Conservation (phyloP, 2,797 vertebrate genomes). For the Anguilla megastoma region DNA sequence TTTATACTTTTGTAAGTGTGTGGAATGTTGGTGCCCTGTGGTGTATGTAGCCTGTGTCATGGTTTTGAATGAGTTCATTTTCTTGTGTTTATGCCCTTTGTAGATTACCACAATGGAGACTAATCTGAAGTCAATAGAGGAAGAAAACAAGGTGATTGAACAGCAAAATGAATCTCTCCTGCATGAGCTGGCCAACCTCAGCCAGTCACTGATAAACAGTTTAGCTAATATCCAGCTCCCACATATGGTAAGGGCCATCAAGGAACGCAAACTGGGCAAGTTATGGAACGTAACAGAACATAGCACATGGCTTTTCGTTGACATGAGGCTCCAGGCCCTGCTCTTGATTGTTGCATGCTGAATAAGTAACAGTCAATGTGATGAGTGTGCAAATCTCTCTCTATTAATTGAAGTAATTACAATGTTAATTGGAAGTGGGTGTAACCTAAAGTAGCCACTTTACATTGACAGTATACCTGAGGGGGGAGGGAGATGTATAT, state of each 20-base stretch:
- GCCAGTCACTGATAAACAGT: conserved; percentile 98
- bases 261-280: conserved; percentile 54
- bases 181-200: conserved; percentile 95
- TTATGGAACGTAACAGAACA: conserved; percentile 40
- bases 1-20: background rate
- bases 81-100: conserved; percentile 40
- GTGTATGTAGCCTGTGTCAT: conserved; percentile 45
- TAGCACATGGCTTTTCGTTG: conserved; percentile 34
- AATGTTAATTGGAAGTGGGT: conserved; percentile 10
- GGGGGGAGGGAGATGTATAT: conserved; percentile 29
- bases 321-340: conserved; percentile 39
- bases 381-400: background rate
- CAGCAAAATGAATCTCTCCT: conserved; percentile 98
- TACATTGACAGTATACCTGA: background rate
- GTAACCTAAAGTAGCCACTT: conserved; percentile 19
- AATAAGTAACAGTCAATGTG: conserved; percentile 31
- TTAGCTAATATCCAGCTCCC: conserved; percentile 98
- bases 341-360: conserved; percentile 42
- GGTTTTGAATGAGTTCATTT: conserved; percentile 42
- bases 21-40: conserved; percentile 22
- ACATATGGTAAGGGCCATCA: conserved; percentile 88
- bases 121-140: conserved; percentile 96
- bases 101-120: conserved; percentile 99
- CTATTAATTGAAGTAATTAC: background rate
- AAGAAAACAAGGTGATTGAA: conserved; percentile 97